Evolutionary conservation across 2,888 invertebrate genomes (phyloP).

Genomic region (Podabrus alpinus): DNA sequence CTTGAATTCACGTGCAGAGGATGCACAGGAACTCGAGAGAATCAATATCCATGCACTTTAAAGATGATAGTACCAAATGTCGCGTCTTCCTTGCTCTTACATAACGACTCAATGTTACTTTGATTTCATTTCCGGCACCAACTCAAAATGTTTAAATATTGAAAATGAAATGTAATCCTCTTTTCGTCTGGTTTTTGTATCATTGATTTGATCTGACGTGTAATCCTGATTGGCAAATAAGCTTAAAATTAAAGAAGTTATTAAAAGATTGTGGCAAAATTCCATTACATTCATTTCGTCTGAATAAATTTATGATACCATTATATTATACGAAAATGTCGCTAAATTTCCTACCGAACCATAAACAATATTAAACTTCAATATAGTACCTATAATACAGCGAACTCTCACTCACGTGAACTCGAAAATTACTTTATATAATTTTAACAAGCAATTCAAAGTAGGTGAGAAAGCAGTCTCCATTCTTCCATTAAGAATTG

Average conservation of each 20-base stretch:
- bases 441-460: not conserved
- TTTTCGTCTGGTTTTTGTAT: not conserved
- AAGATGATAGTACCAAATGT: conserved; percentile 48
- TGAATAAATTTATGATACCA: not conserved
- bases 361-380: not conserved
- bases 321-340: not conserved
- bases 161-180: not conserved
- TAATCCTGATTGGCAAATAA: not conserved
- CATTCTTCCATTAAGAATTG: not conserved
- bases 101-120: not conserved
- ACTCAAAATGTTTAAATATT: not conserved
- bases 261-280: not conserved
- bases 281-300: not conserved
- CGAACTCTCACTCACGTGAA: not conserved
- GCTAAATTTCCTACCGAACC: not conserved
- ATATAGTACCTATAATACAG: no score
- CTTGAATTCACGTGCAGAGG: conserved; percentile 32
- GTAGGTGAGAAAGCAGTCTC: not conserved
- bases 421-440: not conserved
- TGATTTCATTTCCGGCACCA: conserved; percentile 18
- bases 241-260: not conserved
- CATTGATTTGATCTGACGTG: not conserved
- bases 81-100: conserved; percentile 18
- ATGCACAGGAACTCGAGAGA: conserved; percentile 44
- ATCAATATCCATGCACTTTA: conserved; percentile 53